Base-by-base conservation (phyloP, 1,140 invertebrate genomes). In the Bombus sibiricus region DNA sequence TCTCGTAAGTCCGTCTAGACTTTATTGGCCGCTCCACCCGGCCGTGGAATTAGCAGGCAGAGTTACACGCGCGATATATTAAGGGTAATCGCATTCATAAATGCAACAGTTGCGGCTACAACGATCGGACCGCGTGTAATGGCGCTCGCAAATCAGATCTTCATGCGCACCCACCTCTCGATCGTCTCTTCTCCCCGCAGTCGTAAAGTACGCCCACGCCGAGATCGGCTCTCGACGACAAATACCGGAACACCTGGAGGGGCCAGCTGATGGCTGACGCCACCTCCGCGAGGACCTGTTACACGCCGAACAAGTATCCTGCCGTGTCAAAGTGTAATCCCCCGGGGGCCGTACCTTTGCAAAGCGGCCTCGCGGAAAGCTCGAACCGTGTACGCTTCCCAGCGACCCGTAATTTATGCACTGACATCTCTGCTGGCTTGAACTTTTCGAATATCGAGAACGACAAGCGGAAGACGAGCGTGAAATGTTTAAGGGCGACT, bases 51-150 rank as follows among this genome's bases (percentile, higher is more conserved):
- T 93, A 92, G 91, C 90, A 89, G 86, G 89, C 76, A 85, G n/a
- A 72, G 77, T 90, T 89, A 87, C 83, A 90, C 82, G 86, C 86
- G 84, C 91, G 91, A 94, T 93, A 94, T 93, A 94, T 94, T 92
- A 93, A 93, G 88, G 89, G 85, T 92, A 93, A 93, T 93, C 91
- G 92, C 92, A 94, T 93, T 94, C 92, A 94, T 93, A 94, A 94
- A 93, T 93, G 92, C 92, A 93, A 94, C 92, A 92, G 89, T 93
- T 92, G 93, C 92, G 91, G 68, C 78, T 89, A 86, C 91, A 87
- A 90, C 90, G 86, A 92, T 89, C 82, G 79, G 79, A 72, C 81
- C 85, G 88, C 88, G 89, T 92, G 90, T 92, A 93, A 92, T 92
- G 88, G 88, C 41, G 85, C 90, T 93, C 91, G 92, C 92, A 94